A percentile compares a stretch with the other conserved stretches of the same genome.
These are phyloP conservation scores for Geopemphigus sp. DNA, from an alignment of 1,140 invertebrate species.

Conservation along the genomic window DNA sequence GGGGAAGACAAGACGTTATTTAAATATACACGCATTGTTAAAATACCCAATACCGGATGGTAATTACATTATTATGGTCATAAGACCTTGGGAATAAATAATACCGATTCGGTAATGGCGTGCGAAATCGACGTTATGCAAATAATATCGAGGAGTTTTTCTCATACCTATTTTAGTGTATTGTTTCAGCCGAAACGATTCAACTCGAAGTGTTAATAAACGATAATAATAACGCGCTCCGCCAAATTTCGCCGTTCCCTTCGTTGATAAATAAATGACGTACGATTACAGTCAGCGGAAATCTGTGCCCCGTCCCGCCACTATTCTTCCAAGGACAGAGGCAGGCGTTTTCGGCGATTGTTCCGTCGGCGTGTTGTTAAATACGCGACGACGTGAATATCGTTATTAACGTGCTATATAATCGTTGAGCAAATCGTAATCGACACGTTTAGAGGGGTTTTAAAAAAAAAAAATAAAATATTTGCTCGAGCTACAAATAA, in stretches of 20 bases:
- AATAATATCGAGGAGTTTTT: neutral
- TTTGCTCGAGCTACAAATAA: no score
- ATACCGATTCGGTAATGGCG: neutral
- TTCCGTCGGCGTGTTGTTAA: no score
- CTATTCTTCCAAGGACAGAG: conserved; percentile 42
- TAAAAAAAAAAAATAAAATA: no score
- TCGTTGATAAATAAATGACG: conserved; percentile 17
- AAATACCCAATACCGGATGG: neutral
- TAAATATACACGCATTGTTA: neutral
- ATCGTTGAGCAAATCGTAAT: no score
- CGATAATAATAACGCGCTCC: neutral
- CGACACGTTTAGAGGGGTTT: no score
- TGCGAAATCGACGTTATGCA: neutral
- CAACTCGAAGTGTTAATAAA: neutral
- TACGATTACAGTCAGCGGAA: conserved; percentile 14
- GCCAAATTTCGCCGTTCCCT: neutral
- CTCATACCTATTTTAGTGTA: neutral
- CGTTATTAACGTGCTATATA: no score
- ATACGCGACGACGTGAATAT: neutral
- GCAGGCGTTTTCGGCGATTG: conserved; percentile 1
- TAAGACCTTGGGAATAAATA: neutral
- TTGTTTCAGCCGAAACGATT: neutral
- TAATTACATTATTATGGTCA: neutral
- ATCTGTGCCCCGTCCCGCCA: no score
- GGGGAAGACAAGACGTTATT: neutral